Percentiles rank a stretch among this genome's conserved stretches.
These are phyloP conservation scores for Blastobasis lacticolella DNA, from an alignment of 2,888 invertebrate species.

Conservation along the genomic window DNA sequence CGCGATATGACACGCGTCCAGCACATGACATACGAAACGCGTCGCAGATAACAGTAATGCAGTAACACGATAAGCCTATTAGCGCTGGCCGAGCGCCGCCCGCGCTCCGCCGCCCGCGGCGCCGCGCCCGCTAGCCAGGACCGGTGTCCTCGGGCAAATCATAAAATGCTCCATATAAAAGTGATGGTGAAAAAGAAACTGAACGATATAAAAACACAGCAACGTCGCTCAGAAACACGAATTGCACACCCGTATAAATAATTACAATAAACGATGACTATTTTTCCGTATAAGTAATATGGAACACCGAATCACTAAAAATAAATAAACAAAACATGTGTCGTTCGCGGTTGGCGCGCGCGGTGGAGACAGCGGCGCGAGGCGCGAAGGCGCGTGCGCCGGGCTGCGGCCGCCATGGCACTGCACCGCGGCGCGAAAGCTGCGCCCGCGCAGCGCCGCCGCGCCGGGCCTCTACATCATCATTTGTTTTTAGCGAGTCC, in stretches of 20 bases:
- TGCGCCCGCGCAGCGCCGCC: neutral
- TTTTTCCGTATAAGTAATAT: neutral
- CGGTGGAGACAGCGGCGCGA: constrained; percentile 22
- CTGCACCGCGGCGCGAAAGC: constrained; percentile 26
- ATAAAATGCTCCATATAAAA: neutral
- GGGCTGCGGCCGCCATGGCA: constrained; percentile 58
- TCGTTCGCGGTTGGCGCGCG: constrained; percentile 3
- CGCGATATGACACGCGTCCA: neutral
- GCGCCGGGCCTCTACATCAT: neutral
- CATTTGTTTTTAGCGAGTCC: no score
- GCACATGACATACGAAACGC: constrained; percentile 3
- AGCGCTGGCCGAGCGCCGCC: neutral
- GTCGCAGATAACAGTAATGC: constrained; percentile 25
- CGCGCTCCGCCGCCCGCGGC: neutral
- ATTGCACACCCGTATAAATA: constrained; percentile 2
- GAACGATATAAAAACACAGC: neutral
- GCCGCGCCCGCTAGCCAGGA: no score
- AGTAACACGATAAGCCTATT: constrained; percentile 35
- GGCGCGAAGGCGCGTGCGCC: constrained; percentile 49
- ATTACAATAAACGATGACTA: neutral
- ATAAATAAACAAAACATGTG: constrained; percentile 1
- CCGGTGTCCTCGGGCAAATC: no score
- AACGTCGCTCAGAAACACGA: constrained; percentile 1
- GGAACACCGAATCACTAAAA: neutral
- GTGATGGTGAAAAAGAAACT: constrained; percentile 1